phyloP scores from a whole-genome alignment of 23 tunicate species.

The Trididemnum miniatum region DNA sequence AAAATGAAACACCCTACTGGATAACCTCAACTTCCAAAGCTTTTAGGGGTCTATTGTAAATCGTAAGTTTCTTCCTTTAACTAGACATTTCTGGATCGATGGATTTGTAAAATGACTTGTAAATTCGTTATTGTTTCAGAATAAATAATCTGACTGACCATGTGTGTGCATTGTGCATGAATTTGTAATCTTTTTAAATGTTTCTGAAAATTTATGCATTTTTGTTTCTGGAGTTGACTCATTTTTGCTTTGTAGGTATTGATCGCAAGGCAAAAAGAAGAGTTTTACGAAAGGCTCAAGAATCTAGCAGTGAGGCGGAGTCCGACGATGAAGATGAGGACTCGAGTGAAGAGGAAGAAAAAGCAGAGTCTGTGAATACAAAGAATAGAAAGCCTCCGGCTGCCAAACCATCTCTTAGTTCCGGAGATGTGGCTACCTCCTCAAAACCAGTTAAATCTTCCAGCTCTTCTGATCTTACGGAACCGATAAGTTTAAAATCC shows the following conservation, averaged over 20 bases:
- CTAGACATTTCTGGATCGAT: too few relatives aligned
- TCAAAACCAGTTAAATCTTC: constrained; percentile 1
- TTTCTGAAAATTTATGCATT: background rate
- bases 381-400: background rate
- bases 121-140: too few relatives aligned
- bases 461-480: background rate
- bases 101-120: too few relatives aligned
- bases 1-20: too few relatives aligned
- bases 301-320: constrained; percentile 31
- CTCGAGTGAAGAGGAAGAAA: background rate
- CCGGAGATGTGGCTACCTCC: constrained; percentile 9
- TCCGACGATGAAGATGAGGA: constrained; percentile 4
- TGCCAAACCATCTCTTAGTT: constrained; percentile 9
- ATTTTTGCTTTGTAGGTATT: background rate
- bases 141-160: too few relatives aligned
- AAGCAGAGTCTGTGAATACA: background rate
- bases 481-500: background rate
- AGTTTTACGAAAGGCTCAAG: background rate
- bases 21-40: too few relatives aligned
- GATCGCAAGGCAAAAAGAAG: constrained; percentile 6
- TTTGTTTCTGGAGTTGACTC: background rate
- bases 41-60: too few relatives aligned
- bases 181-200: background rate
- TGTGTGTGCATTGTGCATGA: too few relatives aligned
- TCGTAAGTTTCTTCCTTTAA: too few relatives aligned